Evolutionary conservation across 2,113 vertebrate genomes (phyloP).

Genomic region (Notarius lentiginosus): DNA sequence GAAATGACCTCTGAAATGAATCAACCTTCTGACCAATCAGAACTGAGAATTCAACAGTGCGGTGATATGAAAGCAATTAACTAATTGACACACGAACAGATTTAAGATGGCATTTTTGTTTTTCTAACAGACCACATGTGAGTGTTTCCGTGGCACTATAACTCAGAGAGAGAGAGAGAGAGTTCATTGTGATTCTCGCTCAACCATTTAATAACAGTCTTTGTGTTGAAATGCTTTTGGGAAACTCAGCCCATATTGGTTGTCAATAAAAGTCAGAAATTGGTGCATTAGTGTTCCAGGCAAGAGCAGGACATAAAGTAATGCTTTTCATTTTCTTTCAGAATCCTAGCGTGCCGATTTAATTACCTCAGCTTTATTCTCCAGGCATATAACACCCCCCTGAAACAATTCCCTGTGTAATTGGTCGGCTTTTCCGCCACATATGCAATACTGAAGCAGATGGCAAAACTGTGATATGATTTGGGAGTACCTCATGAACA

Average conservation of each 20-base stretch:
- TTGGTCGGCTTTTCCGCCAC: background rate
- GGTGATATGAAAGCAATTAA: background rate
- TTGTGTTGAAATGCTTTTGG: background rate
- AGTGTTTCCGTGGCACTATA: background rate
- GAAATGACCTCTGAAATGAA: background rate
- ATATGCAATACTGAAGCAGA: slow-evolving; percentile 3
- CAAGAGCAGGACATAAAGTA: background rate
- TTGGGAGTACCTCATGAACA: background rate
- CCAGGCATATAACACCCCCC: background rate
- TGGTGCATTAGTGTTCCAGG: background rate
- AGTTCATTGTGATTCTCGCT: background rate
- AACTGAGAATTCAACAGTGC: background rate
- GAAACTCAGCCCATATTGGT: background rate
- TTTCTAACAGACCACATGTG: background rate
- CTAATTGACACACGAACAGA: background rate
- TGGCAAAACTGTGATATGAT: slow-evolving; percentile 8
- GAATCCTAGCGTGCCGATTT: background rate
- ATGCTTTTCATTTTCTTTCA: slow-evolving; percentile 19
- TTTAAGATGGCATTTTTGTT: background rate
- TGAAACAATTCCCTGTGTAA: background rate
- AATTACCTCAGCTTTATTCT: slow-evolving; percentile 22
- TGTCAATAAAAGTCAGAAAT: slow-evolving; percentile 19
- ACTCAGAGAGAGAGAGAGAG: background rate
- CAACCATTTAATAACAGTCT: slow-evolving; percentile 8
- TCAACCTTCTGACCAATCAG: background rate